Base-by-base conservation (phyloP, 1,140 invertebrate genomes). In the Drosophila ohnishii region DNA sequence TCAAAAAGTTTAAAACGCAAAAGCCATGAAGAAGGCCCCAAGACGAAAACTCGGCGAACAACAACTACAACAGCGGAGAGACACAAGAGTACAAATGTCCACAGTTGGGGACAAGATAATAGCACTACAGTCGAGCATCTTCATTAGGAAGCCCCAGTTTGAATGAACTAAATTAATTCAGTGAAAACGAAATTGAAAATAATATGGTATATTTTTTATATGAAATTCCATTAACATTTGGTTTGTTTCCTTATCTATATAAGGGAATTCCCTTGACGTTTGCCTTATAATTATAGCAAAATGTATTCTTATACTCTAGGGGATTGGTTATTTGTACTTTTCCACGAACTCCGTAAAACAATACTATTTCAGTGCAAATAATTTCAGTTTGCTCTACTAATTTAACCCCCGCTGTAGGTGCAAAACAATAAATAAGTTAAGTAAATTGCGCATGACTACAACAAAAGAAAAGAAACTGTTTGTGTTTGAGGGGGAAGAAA, bases 1-100 rank as follows among this genome's bases (percentile, higher is more conserved):
- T 88, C 85, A 84, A 84, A 83, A 83, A 77, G 69, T 83, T 73
- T 62, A 87, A 79, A 76, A 77, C 66, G 58, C 67, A 78, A 72
- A 77, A 86, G 50, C 60, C 51, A 53, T 25, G 37, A 51, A 70
- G 59, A 78, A 87, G 70, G 70, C 63, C 42, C 60, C 50, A 50
- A 66, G 34, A 65, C 37, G 34, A 74, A 67, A 45, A 72, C 39
- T 28, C 57, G 67, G 57, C 50, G 62, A 70, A 48, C 25, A 50
- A 32, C 48, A 51, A 51, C 45, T 28, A 48, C 48, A 34, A 51
- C 62, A 65, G 40, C 53, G 64, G 25, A 44, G 44, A 65, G 61
- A 80, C 40, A 71, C 32, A 66, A 37, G 37, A 25, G 25, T 44
- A 48, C 56, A 60, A 44, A 61, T 48, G 16, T 35, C 10, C 7